A percentile compares a stretch with the other conserved stretches of the same genome.
Evolutionary conservation across 2,113 vertebrate species (phyloP).

Genomic region (Progne subis): DNA sequence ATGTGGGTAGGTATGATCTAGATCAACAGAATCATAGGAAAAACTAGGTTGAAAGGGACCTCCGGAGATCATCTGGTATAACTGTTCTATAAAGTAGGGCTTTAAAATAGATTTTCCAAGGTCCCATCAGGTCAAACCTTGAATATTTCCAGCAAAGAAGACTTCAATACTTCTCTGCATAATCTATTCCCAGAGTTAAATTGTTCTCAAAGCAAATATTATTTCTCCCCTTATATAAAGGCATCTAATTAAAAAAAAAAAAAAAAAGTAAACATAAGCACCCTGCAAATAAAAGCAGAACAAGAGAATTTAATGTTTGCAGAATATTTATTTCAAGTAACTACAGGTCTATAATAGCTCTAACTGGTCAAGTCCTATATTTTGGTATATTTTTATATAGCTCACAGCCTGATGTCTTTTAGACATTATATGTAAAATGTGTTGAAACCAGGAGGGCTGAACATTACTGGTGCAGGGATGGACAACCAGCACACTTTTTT

Average conservation of each 20-base stretch:
- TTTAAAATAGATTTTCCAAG: neutral
- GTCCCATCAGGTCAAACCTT: neutral
- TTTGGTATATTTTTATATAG: neutral
- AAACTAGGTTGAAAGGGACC: neutral
- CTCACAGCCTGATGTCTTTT: neutral
- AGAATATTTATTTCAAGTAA: neutral
- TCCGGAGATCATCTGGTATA: neutral
- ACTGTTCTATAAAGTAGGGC: neutral
- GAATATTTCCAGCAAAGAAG: neutral
- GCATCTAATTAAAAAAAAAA: neutral
- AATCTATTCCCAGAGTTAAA: neutral
- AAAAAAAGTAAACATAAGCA: neutral
- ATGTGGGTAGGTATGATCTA: neutral
- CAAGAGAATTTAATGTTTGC: neutral
- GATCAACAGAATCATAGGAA: neutral
- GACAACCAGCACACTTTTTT: rapidly evolving
- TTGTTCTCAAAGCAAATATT: neutral
- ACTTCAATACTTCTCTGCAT: neutral
- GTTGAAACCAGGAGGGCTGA: rapidly evolving
- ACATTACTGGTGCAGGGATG: neutral
- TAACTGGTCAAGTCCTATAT: neutral
- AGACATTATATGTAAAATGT: neutral
- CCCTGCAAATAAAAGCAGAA: neutral
- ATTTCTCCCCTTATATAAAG: neutral
- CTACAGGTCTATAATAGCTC: neutral